phyloP scores from a whole-genome alignment of 2,888 invertebrate species.

The Torymus texanus region DNA sequence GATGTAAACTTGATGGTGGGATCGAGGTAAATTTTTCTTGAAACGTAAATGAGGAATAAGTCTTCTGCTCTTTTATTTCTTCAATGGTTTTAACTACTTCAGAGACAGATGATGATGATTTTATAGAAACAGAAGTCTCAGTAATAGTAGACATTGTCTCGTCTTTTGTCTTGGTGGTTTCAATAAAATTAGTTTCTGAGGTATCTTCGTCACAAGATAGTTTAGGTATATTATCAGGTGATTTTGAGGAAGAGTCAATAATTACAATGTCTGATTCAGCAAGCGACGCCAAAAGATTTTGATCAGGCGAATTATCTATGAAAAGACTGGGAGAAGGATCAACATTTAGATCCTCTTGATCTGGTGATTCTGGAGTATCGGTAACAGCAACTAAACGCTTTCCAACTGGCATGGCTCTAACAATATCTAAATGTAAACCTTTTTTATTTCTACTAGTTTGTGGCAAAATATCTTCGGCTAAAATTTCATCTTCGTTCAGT shows the following conservation, averaged over 20 bases:
- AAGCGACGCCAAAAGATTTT: slow-evolving; percentile 70
- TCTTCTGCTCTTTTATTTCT: slow-evolving; percentile 59
- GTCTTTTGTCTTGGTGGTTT: slow-evolving; percentile 34
- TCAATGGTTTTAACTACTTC: slow-evolving; percentile 33
- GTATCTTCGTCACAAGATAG: slow-evolving; percentile 61
- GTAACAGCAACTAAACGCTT: slow-evolving; percentile 74
- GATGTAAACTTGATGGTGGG: slow-evolving; percentile 69
- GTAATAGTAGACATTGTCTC: slow-evolving; percentile 7
- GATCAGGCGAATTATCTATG: slow-evolving; percentile 73
- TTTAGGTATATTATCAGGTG: slow-evolving; percentile 79
- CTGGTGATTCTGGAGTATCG: slow-evolving; percentile 78
- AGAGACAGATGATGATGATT: slow-evolving; percentile 5
- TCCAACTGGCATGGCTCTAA: slow-evolving; percentile 73
- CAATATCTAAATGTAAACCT: slow-evolving; percentile 68
- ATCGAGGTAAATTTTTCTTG: slow-evolving; percentile 66
- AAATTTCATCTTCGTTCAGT: slow-evolving; percentile 64
- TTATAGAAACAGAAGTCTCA: slow-evolving; percentile 25
- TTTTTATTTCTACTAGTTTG: slow-evolving; percentile 68
- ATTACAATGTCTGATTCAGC: slow-evolving; percentile 80
- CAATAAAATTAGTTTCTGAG: slow-evolving; percentile 49
- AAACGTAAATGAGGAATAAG: slow-evolving; percentile 58
- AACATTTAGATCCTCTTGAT: slow-evolving; percentile 76
- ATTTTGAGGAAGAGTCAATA: slow-evolving; percentile 79
- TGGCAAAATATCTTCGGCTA: slow-evolving; percentile 68
- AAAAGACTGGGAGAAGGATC: slow-evolving; percentile 75